These are phyloP conservation scores for Proctacanthus coquilletti DNA, from an alignment of 1,140 invertebrate genomes.

Conservation along the genomic window DNA sequence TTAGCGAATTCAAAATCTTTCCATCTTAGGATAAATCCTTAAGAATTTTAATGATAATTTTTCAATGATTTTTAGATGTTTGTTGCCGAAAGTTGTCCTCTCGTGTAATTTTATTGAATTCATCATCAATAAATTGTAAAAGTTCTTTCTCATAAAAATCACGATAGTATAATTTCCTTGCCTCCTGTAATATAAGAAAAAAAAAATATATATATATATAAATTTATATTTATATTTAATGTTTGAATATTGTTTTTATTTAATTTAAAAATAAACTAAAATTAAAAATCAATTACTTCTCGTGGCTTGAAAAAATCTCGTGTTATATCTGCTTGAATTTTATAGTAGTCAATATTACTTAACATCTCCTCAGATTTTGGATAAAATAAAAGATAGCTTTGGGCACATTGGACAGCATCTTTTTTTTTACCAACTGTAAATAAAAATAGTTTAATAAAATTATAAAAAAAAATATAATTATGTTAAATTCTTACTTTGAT, in stretches of 20 bases:
- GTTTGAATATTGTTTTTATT: background rate
- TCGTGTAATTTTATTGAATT: background rate
- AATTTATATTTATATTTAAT: background rate
- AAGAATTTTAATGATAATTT: too few relatives aligned
- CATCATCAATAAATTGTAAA: background rate
- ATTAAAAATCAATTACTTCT: background rate
- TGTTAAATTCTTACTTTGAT: background rate
- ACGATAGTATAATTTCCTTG: background rate
- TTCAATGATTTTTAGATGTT: too few relatives aligned
- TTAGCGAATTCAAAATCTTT: too few relatives aligned
- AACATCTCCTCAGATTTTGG: background rate
- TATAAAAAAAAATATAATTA: background rate
- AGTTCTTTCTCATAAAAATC: background rate
- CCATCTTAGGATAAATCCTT: too few relatives aligned
- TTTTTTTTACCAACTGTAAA: background rate
- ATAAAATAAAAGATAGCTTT: conserved; percentile 1
- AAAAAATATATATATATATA: background rate
- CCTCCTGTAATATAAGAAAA: background rate
- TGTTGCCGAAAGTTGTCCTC: too few relatives aligned
- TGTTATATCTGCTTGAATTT: background rate
- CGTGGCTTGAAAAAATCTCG: background rate
- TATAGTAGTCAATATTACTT: background rate
- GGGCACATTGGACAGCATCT: background rate
- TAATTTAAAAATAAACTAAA: background rate
- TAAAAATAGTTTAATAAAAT: background rate